Evolutionary conservation across 2,888 invertebrate species (phyloP).

Genomic region (Coelopa pilipes): DNA sequence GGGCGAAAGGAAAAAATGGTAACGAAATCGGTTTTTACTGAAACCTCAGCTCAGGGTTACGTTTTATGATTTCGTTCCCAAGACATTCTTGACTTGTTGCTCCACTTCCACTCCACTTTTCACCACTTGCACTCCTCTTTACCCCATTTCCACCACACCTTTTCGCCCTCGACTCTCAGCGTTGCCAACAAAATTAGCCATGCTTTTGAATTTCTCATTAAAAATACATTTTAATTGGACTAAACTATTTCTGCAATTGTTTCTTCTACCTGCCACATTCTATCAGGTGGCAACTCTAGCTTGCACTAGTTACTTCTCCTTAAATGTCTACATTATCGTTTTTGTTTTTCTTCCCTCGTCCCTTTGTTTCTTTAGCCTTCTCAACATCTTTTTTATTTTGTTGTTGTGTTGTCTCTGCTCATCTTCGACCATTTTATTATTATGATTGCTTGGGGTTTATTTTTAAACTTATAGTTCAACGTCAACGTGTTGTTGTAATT

Average conservation of each 20-base stretch:
- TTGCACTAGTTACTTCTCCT: background rate
- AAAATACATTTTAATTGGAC: no score
- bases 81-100: conserved; percentile 18
- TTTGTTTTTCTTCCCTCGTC: background rate
- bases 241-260: no score
- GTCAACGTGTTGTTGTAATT: conserved; percentile 19
- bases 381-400: no score
- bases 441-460: background rate
- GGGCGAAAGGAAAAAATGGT: no score
- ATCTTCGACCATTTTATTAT: conserved; percentile 3
- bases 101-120: background rate
- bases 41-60: no score
- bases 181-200: no score
- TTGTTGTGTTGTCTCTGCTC: background rate
- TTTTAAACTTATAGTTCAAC: background rate
- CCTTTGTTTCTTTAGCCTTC: no score
- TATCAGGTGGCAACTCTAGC: conserved; percentile 4
- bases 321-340: background rate
- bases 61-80: conserved; percentile 10
- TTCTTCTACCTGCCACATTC: no score
- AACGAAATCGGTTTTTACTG: background rate
- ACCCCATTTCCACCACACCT: background rate
- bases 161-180: no score
- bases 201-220: no score
- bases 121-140: no score